These are phyloP conservation scores for Cheilosia vulpina DNA, from an alignment of 2,888 invertebrate species.

Conservation along the genomic window DNA sequence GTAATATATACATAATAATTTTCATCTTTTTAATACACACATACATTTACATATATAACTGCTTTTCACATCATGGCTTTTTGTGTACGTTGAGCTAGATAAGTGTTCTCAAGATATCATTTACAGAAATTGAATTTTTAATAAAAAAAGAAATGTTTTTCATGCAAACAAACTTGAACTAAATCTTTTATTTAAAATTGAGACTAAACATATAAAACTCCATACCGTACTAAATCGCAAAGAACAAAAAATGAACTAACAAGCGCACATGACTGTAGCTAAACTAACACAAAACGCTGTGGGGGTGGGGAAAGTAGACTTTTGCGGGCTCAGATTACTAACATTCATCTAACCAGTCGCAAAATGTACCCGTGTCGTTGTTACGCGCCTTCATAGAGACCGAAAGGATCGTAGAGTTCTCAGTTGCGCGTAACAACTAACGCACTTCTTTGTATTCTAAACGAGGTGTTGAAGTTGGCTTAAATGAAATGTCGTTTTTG, in stretches of 20 bases:
- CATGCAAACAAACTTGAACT: conserved; percentile 62
- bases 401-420: no score
- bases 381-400: background rate
- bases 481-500: no score
- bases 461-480: no score
- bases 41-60: conserved; percentile 47
- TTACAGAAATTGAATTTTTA: conserved; percentile 76
- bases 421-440: no score
- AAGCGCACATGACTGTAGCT: conserved; percentile 73
- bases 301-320: conserved; percentile 68
- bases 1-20: conserved; percentile 38
- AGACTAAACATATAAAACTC: conserved; percentile 16
- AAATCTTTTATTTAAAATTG: conserved; percentile 67
- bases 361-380: background rate
- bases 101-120: conserved; percentile 75
- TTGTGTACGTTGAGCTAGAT: conserved; percentile 79
- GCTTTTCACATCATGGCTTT: conserved; percentile 78
- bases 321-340: background rate
- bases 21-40: conserved; percentile 39
- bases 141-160: conserved; percentile 57
- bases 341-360: background rate
- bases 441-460: no score
- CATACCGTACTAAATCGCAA: conserved; percentile 42
- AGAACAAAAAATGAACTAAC: conserved; percentile 73
- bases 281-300: conserved; percentile 81